phyloP scores from a whole-genome alignment of 2,113 vertebrate genomes.

The Phasianus colchicus region DNA sequence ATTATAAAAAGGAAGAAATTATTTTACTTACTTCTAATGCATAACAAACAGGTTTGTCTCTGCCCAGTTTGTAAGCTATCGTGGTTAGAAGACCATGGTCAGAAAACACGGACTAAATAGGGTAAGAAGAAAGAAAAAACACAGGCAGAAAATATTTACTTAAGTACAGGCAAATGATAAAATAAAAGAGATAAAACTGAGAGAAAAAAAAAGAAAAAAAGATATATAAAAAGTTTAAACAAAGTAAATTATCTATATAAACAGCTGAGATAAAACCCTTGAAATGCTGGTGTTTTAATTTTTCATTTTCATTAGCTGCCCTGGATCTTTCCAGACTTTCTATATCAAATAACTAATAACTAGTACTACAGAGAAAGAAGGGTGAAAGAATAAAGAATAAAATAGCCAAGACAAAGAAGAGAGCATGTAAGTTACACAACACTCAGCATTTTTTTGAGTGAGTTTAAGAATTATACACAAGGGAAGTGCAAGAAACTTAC shows the following conservation, averaged over 20 bases:
- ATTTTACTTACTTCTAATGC: conserved; percentile 87
- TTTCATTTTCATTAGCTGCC: not conserved
- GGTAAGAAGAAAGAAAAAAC: not conserved
- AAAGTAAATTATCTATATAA: not conserved
- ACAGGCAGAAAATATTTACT: not conserved
- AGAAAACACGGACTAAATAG: conserved; percentile 85
- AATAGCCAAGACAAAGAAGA: not conserved
- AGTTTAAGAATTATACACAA: not conserved
- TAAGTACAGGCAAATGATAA: not conserved
- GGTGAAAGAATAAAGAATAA: not conserved
- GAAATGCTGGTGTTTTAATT: not conserved
- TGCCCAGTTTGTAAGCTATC: conserved; percentile 92
- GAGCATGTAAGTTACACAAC: not conserved
- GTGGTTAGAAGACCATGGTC: conserved; percentile 95
- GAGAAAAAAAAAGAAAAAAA: not conserved
- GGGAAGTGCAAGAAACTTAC: not conserved
- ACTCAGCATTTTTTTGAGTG: not conserved
- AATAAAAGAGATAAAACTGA: not conserved
- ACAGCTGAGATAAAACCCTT: not conserved
- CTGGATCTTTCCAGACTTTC: not conserved
- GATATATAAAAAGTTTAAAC: not conserved
- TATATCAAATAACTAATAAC: not conserved
- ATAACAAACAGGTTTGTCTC: conserved; percentile 84
- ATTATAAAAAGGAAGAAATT: not conserved
- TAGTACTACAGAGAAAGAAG: not conserved